Conservation (phyloP, 2,113 vertebrate species). For the Etia nguti region DNA sequence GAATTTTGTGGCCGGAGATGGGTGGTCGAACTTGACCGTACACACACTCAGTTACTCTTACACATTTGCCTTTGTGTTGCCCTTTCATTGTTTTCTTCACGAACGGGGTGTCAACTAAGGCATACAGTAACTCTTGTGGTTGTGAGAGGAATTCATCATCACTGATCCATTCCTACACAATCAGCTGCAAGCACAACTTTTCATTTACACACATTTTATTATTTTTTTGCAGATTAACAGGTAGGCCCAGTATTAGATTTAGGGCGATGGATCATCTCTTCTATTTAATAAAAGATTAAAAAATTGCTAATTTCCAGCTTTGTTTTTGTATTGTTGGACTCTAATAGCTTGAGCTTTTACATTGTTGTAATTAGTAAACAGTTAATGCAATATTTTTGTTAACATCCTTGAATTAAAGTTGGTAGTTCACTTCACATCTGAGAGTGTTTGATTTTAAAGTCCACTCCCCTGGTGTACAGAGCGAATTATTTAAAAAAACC, state of each 20-base stretch:
- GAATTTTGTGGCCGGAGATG: neutral
- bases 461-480: neutral
- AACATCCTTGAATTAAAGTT: neutral
- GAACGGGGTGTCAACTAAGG: conserved; percentile 60
- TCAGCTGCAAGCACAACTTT: conserved; percentile 28
- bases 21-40: neutral
- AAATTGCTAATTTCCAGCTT: neutral
- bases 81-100: conserved; percentile 36
- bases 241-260: neutral
- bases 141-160: conserved; percentile 41
- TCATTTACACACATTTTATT: neutral
- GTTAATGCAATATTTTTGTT: neutral
- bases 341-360: neutral
- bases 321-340: neutral
- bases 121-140: conserved; percentile 53
- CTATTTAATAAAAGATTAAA: neutral
- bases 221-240: rapidly evolving
- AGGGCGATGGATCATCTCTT: neutral
- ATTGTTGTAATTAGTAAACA: neutral
- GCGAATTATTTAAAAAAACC: neutral
- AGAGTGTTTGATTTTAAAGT: neutral
- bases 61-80: conserved; percentile 62
- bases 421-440: neutral
- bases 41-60: neutral
- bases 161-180: conserved; percentile 31